Percentiles rank a stretch among this genome's conserved stretches.
Evolutionary conservation across 1,140 invertebrate species (phyloP).

Genomic region (Calosoma granatense): DNA sequence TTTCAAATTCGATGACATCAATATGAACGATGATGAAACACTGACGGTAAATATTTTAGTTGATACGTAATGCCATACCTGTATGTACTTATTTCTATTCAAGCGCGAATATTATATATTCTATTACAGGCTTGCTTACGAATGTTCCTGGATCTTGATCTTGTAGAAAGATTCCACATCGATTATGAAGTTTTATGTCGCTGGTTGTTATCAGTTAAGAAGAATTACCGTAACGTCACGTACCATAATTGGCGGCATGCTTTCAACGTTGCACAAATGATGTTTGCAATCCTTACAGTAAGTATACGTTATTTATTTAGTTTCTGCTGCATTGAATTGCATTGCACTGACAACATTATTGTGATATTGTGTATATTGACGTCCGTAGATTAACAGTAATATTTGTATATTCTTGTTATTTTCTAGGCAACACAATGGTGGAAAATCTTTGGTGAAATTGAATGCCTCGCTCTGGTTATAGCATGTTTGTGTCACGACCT

Average conservation of each 20-base stretch:
- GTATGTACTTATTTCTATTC: too few species aligned
- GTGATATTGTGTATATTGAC: conserved; percentile 9
- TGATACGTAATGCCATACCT: background rate
- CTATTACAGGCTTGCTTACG: conserved; percentile 75
- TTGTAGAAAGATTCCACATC: conserved; percentile 83
- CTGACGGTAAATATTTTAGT: conserved; percentile 46
- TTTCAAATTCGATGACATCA: conserved; percentile 79
- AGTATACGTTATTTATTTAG: conserved; percentile 29
- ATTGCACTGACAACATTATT: conserved; percentile 4
- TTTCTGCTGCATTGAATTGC: too few species aligned
- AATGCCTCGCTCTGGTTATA: conserved; percentile 88
- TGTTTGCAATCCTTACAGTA: conserved; percentile 87
- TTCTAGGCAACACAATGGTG: conserved; percentile 78
- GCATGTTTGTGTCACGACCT: conserved; percentile 95
- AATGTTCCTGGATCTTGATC: conserved; percentile 86
- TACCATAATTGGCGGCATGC: conserved; percentile 97
- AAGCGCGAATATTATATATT: too few species aligned
- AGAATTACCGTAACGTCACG: conserved; percentile 92
- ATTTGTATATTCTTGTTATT: conserved; percentile 9
- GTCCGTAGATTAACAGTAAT: background rate
- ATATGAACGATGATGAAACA: conserved; percentile 76
- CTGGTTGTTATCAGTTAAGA: conserved; percentile 90
- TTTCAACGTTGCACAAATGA: conserved; percentile 93
- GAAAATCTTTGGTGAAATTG: conserved; percentile 83
- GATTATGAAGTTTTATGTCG: conserved; percentile 80